phyloP scores from a whole-genome alignment of 2,888 invertebrate genomes.

The Limnephilus marmoratus region DNA sequence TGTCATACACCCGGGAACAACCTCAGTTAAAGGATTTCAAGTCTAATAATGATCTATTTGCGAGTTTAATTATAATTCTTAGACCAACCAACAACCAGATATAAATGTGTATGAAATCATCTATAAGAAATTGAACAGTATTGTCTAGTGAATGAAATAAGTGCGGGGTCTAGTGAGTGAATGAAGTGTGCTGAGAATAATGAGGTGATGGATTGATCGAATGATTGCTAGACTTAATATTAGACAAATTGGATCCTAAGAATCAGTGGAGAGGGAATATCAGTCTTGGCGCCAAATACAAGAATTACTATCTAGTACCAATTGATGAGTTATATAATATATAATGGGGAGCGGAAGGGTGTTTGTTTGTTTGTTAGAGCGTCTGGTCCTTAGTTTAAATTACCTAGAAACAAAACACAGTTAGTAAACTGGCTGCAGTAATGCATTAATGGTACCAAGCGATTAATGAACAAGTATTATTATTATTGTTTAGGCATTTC shows the following conservation, averaged over 20 bases:
- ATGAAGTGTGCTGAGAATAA: background rate
- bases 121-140: background rate
- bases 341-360: conserved; percentile 9
- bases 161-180: background rate
- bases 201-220: background rate
- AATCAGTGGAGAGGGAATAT: conserved; percentile 52
- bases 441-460: conserved; percentile 37
- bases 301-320: conserved; percentile 42
- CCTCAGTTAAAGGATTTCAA: background rate
- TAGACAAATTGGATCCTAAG: conserved; percentile 35
- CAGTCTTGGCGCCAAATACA: conserved; percentile 59
- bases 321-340: background rate
- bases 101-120: background rate
- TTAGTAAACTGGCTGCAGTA: conserved; percentile 39
- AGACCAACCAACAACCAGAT: background rate
- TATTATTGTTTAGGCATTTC: conserved; percentile 45
- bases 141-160: background rate
- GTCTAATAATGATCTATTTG: background rate
- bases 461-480: conserved; percentile 21
- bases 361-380: conserved; percentile 8
- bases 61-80: background rate
- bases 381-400: background rate
- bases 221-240: conserved; percentile 17
- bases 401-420: conserved; percentile 32
- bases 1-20: too few species aligned